A percentile compares a stretch with the other conserved stretches of the same genome.
Conservation (phyloP, 2,888 invertebrate species). For the Xylocampa areola region DNA sequence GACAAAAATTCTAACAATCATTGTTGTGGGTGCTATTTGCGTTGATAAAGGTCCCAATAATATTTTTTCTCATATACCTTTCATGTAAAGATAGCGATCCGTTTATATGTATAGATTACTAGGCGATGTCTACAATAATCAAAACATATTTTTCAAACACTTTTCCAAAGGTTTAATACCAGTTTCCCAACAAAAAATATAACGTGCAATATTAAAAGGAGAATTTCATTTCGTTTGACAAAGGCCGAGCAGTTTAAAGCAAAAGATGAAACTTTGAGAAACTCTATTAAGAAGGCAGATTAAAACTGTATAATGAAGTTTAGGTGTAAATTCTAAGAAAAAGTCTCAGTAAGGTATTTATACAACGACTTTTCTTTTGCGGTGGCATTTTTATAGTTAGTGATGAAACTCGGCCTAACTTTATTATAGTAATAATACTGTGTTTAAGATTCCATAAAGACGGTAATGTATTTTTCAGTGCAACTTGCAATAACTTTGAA, state of each 20-base stretch:
- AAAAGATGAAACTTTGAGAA: conserved; percentile 64
- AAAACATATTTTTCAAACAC: neutral
- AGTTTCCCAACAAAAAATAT: conserved; percentile 26
- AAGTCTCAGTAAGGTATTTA: conserved; percentile 50
- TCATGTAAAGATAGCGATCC: too few relatives aligned
- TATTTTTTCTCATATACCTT: too few relatives aligned
- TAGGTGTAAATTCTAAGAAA: conserved; percentile 64
- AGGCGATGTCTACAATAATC: too few relatives aligned
- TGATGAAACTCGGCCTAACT: conserved; percentile 12
- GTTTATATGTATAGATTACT: too few relatives aligned
- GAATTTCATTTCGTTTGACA: conserved; percentile 56
- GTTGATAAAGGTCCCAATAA: too few relatives aligned
- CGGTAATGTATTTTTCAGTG: neutral
- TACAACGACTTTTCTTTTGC: conserved; percentile 43
- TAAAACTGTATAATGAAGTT: conserved; percentile 67
- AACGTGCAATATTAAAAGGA: conserved; percentile 38
- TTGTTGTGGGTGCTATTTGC: too few relatives aligned
- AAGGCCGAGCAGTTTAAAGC: conserved; percentile 43
- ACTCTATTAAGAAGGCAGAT: conserved; percentile 67
- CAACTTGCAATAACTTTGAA: neutral
- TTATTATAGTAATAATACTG: conserved; percentile 13
- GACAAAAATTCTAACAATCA: too few relatives aligned
- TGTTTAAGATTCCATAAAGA: neutral
- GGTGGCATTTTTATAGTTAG: conserved; percentile 49
- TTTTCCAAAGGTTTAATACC: too few relatives aligned